These are phyloP conservation scores for Augiades crinisus DNA, from an alignment of 2,888 invertebrate species.

Conservation along the genomic window DNA sequence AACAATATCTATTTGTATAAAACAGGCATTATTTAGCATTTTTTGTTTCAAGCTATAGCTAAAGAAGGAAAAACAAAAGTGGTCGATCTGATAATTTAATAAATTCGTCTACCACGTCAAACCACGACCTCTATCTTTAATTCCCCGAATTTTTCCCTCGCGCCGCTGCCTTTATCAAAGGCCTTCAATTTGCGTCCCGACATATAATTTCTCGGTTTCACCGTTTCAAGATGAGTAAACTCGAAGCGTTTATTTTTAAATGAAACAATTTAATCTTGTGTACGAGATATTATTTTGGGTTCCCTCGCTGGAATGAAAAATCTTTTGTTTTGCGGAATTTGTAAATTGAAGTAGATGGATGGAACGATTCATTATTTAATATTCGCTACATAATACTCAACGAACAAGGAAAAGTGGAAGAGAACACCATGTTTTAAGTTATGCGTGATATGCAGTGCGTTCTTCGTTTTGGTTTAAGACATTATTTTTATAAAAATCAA, in stretches of 20 bases:
- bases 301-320: constrained; percentile 19
- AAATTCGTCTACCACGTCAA: constrained; percentile 25
- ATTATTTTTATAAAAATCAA: too few species aligned
- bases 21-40: constrained; percentile 17
- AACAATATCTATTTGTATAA: too few species aligned
- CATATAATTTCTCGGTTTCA: constrained; percentile 43
- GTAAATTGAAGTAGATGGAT: constrained; percentile 12
- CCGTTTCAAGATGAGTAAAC: constrained; percentile 37
- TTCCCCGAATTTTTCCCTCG: constrained; percentile 41
- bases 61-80: constrained; percentile 27
- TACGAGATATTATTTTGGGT: constrained; percentile 31
- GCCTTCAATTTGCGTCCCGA: constrained; percentile 46
- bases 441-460: too few species aligned
- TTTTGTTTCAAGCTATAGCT: constrained; percentile 3
- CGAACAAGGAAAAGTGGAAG: too few species aligned
- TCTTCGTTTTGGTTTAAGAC: too few species aligned
- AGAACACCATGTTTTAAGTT: too few species aligned
- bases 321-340: constrained; percentile 10
- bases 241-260: constrained; percentile 38
- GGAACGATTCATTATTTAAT: constrained; percentile 2
- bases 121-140: constrained; percentile 38
- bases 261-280: constrained; percentile 36
- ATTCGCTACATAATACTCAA: too few species aligned
- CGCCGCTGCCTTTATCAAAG: constrained; percentile 40
- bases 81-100: constrained; percentile 29